Evolutionary conservation across 2,888 invertebrate species (phyloP), one percentile per base, ranked within the genome.

Genomic region (Agrotis segetum): DNA sequence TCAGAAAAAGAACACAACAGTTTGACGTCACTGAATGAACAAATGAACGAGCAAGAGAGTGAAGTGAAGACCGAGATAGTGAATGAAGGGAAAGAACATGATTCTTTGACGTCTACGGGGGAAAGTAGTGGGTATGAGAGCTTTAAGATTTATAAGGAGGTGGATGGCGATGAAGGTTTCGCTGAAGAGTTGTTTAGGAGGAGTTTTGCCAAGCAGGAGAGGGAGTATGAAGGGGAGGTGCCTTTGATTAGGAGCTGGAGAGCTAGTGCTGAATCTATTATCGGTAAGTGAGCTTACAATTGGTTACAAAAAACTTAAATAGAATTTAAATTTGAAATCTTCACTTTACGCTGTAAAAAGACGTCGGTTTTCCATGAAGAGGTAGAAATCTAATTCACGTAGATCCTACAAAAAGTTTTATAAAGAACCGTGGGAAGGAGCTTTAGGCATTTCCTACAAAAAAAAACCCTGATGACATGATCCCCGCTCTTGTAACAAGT

Each of bases 121-220:
- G 98, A 98, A 83, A 98, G 98, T 87, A 97, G 97, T 88, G 98
- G 93, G 56, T 92, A 94, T 74, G 97, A 97, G 87, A 98, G 98
- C 85, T 95, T 98, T 75, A 96, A 97, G 83, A 73, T 73, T 50
- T 96, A 97, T 89, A 94, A 97, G 1, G 96, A 96, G 2, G 97
- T 97, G 29, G 96, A 97, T 0, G 96, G 95, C 47, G 92, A 91
- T 73, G 95, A 95, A 55, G 94, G 93, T 1, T 95, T 92, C 76
- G 92, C 94, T 2, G 95, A 96, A 77, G 94, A 96, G 49, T 84
- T 91, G 70, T 96, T 96, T 69, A 94, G 93, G 85, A 96, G 95
- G 87, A 94, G 90, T 74, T 92, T 96, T 49, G 91, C 90, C 59
- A 94, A 95, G 75, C 91, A 92, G 40, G 92, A 85, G 40, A 92